phyloP scores from a whole-genome alignment of 2,113 vertebrate species.

The Tupaia tana region DNA sequence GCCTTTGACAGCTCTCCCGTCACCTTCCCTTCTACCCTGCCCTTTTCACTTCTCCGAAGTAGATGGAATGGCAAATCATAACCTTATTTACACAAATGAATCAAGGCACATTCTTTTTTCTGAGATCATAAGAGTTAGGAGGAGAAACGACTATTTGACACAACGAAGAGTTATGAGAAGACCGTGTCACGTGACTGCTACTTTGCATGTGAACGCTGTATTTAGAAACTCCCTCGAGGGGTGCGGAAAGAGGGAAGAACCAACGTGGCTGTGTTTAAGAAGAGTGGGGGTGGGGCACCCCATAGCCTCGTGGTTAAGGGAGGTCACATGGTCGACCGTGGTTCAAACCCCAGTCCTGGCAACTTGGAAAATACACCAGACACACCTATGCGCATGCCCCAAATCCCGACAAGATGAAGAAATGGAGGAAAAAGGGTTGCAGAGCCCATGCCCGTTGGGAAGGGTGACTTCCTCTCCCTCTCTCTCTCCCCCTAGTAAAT shows the following conservation, averaged over 20 bases:
- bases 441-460: no score
- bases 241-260: background rate
- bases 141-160: background rate
- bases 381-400: no score
- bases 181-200: background rate
- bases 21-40: background rate
- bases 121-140: background rate
- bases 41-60: background rate
- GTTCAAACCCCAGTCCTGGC: no score
- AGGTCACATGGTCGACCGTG: no score
- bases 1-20: background rate
- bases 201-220: background rate
- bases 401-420: no score
- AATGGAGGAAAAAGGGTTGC: no score
- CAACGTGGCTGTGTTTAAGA: background rate
- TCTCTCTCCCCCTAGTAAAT: no score
- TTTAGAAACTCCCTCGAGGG: background rate
- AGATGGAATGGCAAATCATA: background rate
- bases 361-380: no score
- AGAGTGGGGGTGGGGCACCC: no score
- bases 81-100: background rate
- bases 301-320: no score
- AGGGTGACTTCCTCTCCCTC: no score
- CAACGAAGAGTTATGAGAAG: background rate
- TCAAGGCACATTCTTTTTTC: background rate